Base-by-base conservation (phyloP, 2,888 invertebrate species). In the Drosophila rellima region DNA sequence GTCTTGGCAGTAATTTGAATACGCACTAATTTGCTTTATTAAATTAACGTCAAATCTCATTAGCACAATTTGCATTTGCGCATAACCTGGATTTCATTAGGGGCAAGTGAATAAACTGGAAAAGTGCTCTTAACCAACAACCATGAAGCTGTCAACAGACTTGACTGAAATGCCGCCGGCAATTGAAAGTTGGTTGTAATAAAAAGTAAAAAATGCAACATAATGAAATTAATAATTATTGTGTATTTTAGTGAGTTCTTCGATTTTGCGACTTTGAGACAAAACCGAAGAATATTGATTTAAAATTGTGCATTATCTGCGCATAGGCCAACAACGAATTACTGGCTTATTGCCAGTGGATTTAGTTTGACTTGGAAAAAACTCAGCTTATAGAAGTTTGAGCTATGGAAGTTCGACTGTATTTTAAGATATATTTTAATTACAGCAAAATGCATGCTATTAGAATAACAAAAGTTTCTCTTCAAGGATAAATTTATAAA, bases 11-110 rank as follows among this genome's bases (percentile, higher is more conserved):
- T 73, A 73, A 76, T 76, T 76, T 76, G 78, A 76, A 76, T 76
- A 78, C 51, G 20, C 50, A 35, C 47, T 44, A 72, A 78, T 78
- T 78, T 68, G 55, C 26, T 20, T 76, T 65, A 73, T 78, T 65
- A 42, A 68, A 62, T 78, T 69, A 76, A 65, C 62, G 50, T 17
- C 47, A 55, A 15, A 10, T 20, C 45, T 60, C 50, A 37, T 57
- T 70, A 57, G n/a, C 57, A 35, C 51, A 76, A 74, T 74, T 74
- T 74, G 76, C 73, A 68, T 74, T 62, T 29, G 51, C 47, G 23
- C 54, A 40, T 54, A 64, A 50, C n/a, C n/a, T 31, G 65, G 11
- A 42, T 33, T 15, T 56, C 65, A 71, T 74, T 63, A 67, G 42
- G 29, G 35, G 11, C 18, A 33, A 33, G 15, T 23, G 7, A 3